Base-by-base conservation (phyloP, 2,797 vertebrate genomes). In the Mus minutoides region DNA sequence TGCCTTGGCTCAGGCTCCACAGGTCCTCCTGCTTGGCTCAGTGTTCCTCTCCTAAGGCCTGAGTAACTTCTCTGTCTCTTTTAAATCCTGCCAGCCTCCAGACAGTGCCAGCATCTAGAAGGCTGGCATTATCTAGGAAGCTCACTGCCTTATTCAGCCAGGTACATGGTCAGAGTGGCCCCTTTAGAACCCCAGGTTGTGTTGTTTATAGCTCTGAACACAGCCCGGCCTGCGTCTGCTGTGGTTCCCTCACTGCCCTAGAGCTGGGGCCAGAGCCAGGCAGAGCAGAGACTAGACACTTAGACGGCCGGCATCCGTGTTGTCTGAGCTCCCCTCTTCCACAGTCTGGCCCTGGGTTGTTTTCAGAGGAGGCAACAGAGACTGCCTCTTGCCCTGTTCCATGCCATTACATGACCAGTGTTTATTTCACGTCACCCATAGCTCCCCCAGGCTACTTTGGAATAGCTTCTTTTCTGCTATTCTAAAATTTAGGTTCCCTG, bases 131-230 rank as follows among this genome's bases (percentile, higher is more conserved):
- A 19, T 21, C 21, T 60, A 82, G 85, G 75, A 73, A 52, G 43
- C n/a, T 49, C 58, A 3, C 3, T 56, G 21, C 79, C n/a, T 14
- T 8, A 12, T 19, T 77, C n/a, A 26, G 40, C 22, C 80, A 56
- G 58, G 10, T 71, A 82, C 67, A 56, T 79, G 31, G 37, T 69
- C 76, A 26, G 58, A 37, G 34, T 56, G 90, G 21, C 78, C 78
- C 52, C 40, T 0, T 3, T 8, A 31, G 2, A 49, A 1, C 52
- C 49, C 12, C 1, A 0, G 0, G 31, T n/a, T 43, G 19, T 64
- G 46, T 87, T 49, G 76, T 62, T 64, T 34, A 0, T 34, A 83
- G 34, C 67, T 4, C 79, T 82, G 11, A n/a, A 58, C 43, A 62
- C 12, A 2, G 13, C 58, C 56, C 62, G 64, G 4, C 46, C 21